Evolutionary conservation across 2,797 vertebrate species (phyloP).

Genomic region (Rhabdophis nuchalis): DNA sequence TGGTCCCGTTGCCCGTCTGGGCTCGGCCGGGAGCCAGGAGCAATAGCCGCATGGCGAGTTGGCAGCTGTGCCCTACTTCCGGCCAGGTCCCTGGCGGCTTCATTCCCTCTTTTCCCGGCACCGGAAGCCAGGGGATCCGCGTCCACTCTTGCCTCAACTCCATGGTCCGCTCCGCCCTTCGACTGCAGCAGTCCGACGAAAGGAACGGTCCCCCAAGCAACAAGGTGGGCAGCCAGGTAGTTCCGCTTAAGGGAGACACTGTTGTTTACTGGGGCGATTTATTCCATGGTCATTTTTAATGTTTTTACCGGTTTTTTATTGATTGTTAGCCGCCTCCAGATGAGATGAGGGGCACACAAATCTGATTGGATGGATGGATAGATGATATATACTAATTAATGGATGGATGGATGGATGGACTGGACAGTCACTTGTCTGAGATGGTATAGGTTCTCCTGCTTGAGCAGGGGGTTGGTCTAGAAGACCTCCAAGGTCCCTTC

Average conservation of each 20-base stretch:
- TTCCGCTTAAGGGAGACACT: background rate
- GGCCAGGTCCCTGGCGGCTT: background rate
- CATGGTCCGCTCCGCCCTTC: background rate
- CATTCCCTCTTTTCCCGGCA: background rate
- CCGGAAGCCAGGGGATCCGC: background rate
- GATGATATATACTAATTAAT: too few species aligned
- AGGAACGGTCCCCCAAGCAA: background rate
- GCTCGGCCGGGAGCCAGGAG: slow-evolving; percentile 82
- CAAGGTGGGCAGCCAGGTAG: background rate
- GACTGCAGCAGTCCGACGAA: fast-evolving
- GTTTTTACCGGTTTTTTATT: background rate
- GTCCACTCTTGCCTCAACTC: background rate
- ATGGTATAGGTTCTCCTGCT: too few species aligned
- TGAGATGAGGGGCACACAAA: background rate
- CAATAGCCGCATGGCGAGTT: slow-evolving; percentile 79
- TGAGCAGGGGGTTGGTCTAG: too few species aligned
- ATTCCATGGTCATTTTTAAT: background rate
- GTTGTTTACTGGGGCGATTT: background rate
- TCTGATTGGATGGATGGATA: background rate
- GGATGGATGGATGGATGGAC: too few species aligned
- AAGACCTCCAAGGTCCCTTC: too few species aligned
- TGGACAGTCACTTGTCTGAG: too few species aligned
- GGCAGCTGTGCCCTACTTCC: background rate
- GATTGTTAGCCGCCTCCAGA: background rate
- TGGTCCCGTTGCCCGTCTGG: slow-evolving; percentile 87